These are phyloP conservation scores for Halichoerus grypus DNA, from an alignment of 2,113 vertebrate genomes.

Conservation along the genomic window DNA sequence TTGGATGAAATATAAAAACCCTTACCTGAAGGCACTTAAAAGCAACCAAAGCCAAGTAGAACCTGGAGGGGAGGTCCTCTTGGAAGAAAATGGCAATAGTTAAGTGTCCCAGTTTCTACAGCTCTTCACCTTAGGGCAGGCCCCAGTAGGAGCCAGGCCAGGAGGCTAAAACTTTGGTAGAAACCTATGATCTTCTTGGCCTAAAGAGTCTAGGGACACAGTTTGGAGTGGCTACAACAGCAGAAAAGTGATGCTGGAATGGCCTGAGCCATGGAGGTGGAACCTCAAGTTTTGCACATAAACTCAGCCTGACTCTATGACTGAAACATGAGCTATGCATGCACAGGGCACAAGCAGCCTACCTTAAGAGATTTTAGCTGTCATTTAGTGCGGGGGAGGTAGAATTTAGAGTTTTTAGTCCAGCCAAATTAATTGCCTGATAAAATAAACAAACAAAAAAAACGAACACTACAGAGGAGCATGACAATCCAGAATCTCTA, in stretches of 20 bases:
- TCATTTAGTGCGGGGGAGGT: not conserved
- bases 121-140: not conserved
- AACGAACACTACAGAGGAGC: not conserved
- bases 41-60: not conserved
- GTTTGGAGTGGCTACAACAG: not conserved
- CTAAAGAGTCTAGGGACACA: constrained; percentile 24
- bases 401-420: not conserved
- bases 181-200: not conserved
- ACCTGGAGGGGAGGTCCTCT: not conserved
- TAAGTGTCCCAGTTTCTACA: not conserved
- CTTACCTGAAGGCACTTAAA: not conserved
- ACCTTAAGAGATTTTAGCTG: not conserved
- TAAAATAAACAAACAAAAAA: not conserved
- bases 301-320: not conserved
- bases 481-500: not conserved
- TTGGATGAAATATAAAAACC: not conserved
- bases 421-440: not conserved
- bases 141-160: not conserved
- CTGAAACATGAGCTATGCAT: not conserved
- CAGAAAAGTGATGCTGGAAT: not conserved
- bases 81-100: not conserved
- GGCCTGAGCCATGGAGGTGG: not conserved
- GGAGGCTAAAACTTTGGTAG: not conserved
- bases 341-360: not conserved
- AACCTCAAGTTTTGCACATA: not conserved